Conservation (phyloP, 1,140 invertebrate genomes). For the Psilanteris sp. region DNA sequence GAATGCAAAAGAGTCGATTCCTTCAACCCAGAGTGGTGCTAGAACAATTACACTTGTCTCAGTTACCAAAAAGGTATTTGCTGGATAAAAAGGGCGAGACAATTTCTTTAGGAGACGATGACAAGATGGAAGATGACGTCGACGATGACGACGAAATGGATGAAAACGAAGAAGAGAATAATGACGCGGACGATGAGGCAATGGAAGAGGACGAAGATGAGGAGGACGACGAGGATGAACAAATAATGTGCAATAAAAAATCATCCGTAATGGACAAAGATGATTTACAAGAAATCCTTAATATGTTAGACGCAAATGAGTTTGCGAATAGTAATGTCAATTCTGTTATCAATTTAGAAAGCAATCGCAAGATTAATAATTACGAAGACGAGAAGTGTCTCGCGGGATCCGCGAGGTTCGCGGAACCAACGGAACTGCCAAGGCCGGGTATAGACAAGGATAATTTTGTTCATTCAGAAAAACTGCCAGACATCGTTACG, state of each 20-base stretch:
- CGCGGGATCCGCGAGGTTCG: not conserved
- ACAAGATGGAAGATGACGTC: slow-evolving; percentile 50
- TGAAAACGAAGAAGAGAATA: slow-evolving; percentile 59
- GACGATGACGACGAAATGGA: slow-evolving; percentile 36
- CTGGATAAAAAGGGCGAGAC: slow-evolving; percentile 72
- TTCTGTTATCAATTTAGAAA: slow-evolving; percentile 31
- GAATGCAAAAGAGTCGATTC: slow-evolving; percentile 68
- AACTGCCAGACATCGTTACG: slow-evolving; percentile 48
- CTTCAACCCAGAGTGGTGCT: slow-evolving; percentile 75
- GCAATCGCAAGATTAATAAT: slow-evolving; percentile 16
- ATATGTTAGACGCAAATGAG: slow-evolving; percentile 70
- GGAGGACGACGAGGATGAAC: slow-evolving; percentile 60
- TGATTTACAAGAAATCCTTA: slow-evolving; percentile 72
- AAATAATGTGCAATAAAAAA: slow-evolving; percentile 49
- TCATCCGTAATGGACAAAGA: slow-evolving; percentile 61
- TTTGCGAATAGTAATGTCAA: slow-evolving; percentile 42
- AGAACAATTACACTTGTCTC: slow-evolving; percentile 71
- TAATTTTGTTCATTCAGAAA: slow-evolving; percentile 32
- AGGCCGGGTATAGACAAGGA: slow-evolving; percentile 8
- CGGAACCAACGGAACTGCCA: slow-evolving; percentile 12
- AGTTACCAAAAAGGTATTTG: slow-evolving; percentile 65
- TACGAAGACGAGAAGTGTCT: slow-evolving; percentile 13
- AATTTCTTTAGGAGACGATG: slow-evolving; percentile 34
- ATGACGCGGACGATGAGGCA: slow-evolving; percentile 58
- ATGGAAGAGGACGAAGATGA: slow-evolving; percentile 60